Evolutionary conservation across 30 jellyfish, hydroid and myxozoan species (phyloP).

Genomic region (Morbakka virulenta): DNA sequence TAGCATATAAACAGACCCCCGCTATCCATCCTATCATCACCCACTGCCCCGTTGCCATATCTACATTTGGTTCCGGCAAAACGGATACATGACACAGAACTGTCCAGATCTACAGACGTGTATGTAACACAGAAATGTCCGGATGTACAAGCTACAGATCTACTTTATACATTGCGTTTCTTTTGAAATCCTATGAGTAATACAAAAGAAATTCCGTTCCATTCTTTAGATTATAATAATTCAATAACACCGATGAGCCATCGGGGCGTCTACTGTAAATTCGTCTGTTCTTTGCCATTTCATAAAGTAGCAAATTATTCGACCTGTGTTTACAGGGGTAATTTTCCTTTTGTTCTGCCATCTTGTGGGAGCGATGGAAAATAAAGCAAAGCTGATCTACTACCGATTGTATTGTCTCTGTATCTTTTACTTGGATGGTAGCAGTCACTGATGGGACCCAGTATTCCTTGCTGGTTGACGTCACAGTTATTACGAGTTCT

Average conservation of each 20-base stretch:
- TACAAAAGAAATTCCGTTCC: constrained; percentile 59
- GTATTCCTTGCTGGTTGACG: constrained; percentile 79
- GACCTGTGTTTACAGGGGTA: constrained; percentile 79
- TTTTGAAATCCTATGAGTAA: no score
- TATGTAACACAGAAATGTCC: no score
- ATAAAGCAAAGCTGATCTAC: constrained; percentile 65
- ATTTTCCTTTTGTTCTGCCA: constrained; percentile 77
- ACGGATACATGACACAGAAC: no score
- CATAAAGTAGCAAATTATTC: constrained; percentile 43
- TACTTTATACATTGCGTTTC: no score
- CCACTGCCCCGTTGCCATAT: no score
- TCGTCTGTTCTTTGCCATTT: constrained; percentile 32
- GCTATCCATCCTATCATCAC: no score
- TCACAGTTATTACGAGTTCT: constrained; percentile 51
- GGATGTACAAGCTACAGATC: no score
- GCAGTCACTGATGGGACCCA: constrained; percentile 82
- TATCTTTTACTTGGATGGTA: constrained; percentile 21
- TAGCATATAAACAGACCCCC: no score
- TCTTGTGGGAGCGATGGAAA: constrained; percentile 76
- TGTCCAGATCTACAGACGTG: no score
- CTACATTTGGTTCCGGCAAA: no score
- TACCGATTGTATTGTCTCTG: constrained; percentile 38
- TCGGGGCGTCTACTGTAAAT: constrained; percentile 44
- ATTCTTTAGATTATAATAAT: constrained; percentile 33
- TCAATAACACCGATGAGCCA: constrained; percentile 41